phyloP scores from a whole-genome alignment of 1,140 invertebrate species.

The Sminthurinus signatus region DNA sequence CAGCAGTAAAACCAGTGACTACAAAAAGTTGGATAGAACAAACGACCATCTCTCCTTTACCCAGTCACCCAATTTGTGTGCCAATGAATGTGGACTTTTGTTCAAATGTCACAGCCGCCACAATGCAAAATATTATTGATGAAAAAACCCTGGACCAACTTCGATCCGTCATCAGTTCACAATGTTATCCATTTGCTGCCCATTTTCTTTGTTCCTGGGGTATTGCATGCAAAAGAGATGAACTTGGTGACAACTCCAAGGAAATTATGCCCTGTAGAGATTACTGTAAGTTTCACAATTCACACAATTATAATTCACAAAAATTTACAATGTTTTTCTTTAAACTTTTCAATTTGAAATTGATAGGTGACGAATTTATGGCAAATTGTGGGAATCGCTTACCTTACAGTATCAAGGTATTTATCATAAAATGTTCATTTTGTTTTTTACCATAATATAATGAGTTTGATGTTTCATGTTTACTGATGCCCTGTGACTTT shows the following conservation, averaged over 20 bases:
- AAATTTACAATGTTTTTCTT: no score
- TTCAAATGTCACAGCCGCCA: conserved; percentile 23
- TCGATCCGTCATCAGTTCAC: conserved; percentile 28
- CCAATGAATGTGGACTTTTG: conserved; percentile 39
- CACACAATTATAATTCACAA: no score
- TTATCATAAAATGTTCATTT: no score
- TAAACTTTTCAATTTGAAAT: no score
- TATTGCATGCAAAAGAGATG: conserved; percentile 29
- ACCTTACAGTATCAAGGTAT: conserved; percentile 59
- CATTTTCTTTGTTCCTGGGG: conserved; percentile 40
- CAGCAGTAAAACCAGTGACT: no score
- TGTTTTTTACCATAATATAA: no score
- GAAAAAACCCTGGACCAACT: conserved; percentile 25
- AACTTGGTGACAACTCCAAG: conserved; percentile 32
- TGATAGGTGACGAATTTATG: conserved; percentile 77
- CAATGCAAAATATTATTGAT: conserved; percentile 27
- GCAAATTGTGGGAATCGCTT: conserved; percentile 68
- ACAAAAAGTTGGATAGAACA: no score
- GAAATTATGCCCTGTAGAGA: conserved; percentile 67
- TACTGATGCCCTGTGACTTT: no score
- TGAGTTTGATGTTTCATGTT: no score
- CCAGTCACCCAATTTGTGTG: conserved; percentile 18
- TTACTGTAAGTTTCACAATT: no score
- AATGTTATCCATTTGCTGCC: conserved; percentile 40
- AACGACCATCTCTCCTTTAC: no score